Evolutionary conservation across 2,113 vertebrate genomes (phyloP).

Genomic region (Neogobius melanostomus): DNA sequence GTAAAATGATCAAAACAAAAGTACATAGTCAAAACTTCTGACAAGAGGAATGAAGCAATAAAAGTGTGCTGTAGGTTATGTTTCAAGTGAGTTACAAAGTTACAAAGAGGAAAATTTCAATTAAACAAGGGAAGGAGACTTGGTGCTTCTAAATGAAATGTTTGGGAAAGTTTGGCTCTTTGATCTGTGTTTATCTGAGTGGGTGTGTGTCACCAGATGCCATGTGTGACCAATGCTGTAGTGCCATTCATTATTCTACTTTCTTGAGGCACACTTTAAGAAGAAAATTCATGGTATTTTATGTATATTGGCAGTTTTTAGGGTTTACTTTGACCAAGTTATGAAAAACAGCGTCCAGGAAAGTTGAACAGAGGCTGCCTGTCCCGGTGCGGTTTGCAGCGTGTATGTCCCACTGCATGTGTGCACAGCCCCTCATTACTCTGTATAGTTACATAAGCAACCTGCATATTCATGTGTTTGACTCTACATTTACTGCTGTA

Average conservation of each 20-base stretch:
- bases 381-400: slow-evolving; percentile 46
- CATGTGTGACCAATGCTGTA: slow-evolving; percentile 23
- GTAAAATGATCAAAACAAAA: slow-evolving; percentile 4
- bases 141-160: slow-evolving; percentile 37
- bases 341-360: slow-evolving; percentile 32
- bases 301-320: slow-evolving; percentile 32
- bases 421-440: slow-evolving; percentile 15
- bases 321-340: slow-evolving; percentile 21
- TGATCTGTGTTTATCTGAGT: slow-evolving; percentile 56
- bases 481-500: neutral
- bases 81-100: neutral
- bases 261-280: slow-evolving; percentile 37
- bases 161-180: slow-evolving; percentile 10
- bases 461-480: slow-evolving; percentile 1
- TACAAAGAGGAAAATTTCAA: slow-evolving; percentile 10
- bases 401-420: slow-evolving; percentile 30
- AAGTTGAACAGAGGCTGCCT: slow-evolving; percentile 63
- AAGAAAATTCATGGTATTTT: slow-evolving; percentile 13
- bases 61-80: neutral
- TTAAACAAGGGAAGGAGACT: slow-evolving; percentile 3
- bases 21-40: neutral
- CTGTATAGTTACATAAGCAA: slow-evolving; percentile 12
- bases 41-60: neutral
- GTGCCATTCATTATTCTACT: slow-evolving; percentile 21
- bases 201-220: slow-evolving; percentile 33